Evolutionary conservation across 2,797 vertebrate species (phyloP).

Genomic region (Malurus leucopterus): DNA sequence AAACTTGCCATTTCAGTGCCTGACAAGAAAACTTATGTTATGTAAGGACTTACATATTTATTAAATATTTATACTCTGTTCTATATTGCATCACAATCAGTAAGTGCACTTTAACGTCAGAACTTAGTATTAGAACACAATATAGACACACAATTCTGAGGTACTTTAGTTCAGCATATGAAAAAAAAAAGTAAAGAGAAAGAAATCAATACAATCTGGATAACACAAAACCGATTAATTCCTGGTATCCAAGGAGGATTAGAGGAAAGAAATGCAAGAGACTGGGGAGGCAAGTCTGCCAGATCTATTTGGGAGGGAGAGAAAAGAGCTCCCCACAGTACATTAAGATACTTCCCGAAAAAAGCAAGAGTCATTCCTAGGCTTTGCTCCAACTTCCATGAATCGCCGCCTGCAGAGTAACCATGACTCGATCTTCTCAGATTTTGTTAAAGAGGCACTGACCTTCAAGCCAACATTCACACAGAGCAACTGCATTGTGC

Average conservation of each 20-base stretch:
- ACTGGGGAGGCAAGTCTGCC: not conserved
- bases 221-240: not conserved
- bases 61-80: not conserved
- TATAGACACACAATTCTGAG: not conserved
- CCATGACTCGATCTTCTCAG: not conserved
- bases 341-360: not conserved
- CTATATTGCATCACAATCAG: not conserved
- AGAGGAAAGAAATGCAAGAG: not conserved
- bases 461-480: not conserved
- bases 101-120: not conserved
- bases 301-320: not conserved
- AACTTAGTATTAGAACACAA: not conserved
- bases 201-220: not conserved
- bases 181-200: not conserved
- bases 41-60: not conserved
- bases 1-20: not conserved
- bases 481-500: not conserved
- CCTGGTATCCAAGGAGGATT: not conserved
- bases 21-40: not conserved
- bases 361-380: conserved; percentile 38
- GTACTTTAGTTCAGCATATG: not conserved
- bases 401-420: conserved; percentile 6
- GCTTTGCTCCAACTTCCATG: conserved; percentile 31
- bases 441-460: conserved; percentile 22
- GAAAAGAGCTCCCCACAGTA: not conserved